Evolutionary conservation across 2,113 vertebrate genomes (phyloP).

Genomic region (Otolemur garnettii): DNA sequence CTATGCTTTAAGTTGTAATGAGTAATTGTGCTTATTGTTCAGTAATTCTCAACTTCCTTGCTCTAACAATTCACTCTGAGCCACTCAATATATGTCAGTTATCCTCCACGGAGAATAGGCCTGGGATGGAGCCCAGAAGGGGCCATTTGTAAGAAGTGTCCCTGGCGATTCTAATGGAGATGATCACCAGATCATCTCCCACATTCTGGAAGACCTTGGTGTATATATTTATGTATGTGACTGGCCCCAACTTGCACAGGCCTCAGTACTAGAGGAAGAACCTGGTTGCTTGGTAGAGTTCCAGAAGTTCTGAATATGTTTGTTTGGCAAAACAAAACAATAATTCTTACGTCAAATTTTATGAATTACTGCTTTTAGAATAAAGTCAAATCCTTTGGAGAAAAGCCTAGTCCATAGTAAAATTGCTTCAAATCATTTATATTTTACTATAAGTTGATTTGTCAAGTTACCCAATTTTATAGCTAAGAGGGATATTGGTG

Average conservation of each 20-base stretch:
- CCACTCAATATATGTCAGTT: neutral
- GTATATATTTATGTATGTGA: neutral
- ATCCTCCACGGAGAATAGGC: neutral
- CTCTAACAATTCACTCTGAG: neutral
- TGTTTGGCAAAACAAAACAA: slow-evolving; percentile 8
- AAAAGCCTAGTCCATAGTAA: slow-evolving; percentile 12
- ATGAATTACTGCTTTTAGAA: neutral
- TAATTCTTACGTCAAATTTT: neutral
- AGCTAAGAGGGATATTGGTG: neutral
- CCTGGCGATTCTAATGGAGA: neutral
- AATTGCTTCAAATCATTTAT: slow-evolving; percentile 10
- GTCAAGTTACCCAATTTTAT: neutral
- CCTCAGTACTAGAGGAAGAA: neutral
- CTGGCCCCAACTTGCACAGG: neutral
- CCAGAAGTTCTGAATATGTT: neutral
- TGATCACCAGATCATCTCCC: too few relatives aligned
- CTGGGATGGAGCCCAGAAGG: neutral
- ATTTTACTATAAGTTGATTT: slow-evolving; percentile 52
- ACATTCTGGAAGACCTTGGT: neutral
- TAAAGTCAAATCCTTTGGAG: slow-evolving; percentile 13
- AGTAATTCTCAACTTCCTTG: neutral
- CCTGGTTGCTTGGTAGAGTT: neutral
- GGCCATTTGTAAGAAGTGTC: neutral
- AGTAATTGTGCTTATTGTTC: neutral
- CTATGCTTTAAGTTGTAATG: neutral